Base-by-base conservation (phyloP, 1,140 invertebrate genomes). In the Phenacoccus solenopsis region DNA sequence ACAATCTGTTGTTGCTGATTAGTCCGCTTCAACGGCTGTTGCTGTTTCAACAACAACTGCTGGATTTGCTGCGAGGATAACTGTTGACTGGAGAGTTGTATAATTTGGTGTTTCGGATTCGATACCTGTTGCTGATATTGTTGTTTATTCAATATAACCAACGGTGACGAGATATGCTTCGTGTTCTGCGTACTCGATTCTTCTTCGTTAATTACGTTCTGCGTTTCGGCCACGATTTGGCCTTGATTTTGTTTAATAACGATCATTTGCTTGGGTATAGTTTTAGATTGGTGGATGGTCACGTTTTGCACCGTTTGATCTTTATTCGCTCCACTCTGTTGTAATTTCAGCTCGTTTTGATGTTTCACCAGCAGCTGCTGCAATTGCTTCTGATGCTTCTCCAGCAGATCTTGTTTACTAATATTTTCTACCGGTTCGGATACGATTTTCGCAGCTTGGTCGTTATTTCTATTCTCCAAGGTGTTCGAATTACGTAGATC, bases 201-300 rank as follows among this genome's bases (percentile, higher is more conserved):
- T 27, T 24, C 21, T 27, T 64, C 59, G 9, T 64, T 27, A 2
- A 25, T 7, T 1, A 64, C 59, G 59, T 64, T 64, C 16, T 64
- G 59, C 59, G 59, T 64, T 64, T 64, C 59, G 21, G 59, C 59
- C 21, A 64, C 59, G 16, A 64, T 64, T 20, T 64, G 59, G 20
- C 59, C 59, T 64, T 64, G 59, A 22, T 64, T 64, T 64, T 64
- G 59, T 16, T 64, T 64, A 9, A 64, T 64, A 13, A 64, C 59
- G 10, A 64, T 64, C 59, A 64, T 64, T 22, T 64, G 59, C 20
- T 64, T 64, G 3, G 59, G 59, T 25, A 64, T 13, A 16, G 2
- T 64, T 25, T 64, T 64, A 22, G 59, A 22, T 27, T 64, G 59
- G 4, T 64, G 59, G 9, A 64, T 27, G 2, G 59, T 27, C 4